phyloP scores from a whole-genome alignment of 1,140 invertebrate species.

The Melitaea cinxia region DNA sequence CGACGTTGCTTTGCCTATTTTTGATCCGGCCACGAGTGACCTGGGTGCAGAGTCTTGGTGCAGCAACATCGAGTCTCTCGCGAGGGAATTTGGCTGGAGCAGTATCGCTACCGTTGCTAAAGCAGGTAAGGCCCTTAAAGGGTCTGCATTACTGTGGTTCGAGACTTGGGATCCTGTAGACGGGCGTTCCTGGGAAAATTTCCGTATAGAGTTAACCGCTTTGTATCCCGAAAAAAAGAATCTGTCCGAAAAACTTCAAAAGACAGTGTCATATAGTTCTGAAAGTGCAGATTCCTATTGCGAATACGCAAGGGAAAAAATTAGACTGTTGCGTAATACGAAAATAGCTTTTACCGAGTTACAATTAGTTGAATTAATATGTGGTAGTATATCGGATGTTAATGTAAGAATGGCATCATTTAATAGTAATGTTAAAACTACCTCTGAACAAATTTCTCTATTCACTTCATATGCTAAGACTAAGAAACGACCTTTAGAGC shows the following conservation, averaged over 20 bases:
- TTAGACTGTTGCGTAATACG: slow-evolving; percentile 32
- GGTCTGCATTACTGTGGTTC: slow-evolving; percentile 42
- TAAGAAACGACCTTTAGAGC: slow-evolving; percentile 20
- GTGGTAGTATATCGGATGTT: slow-evolving; percentile 38
- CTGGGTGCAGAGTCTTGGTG: slow-evolving; percentile 40
- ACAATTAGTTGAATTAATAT: slow-evolving; percentile 41
- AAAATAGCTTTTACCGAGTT: slow-evolving; percentile 37
- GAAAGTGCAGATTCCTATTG: slow-evolving; percentile 32
- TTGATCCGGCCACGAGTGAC: slow-evolving; percentile 34
- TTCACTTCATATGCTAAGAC: slow-evolving; percentile 29
- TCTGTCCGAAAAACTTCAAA: slow-evolving; percentile 36
- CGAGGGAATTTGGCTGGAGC: slow-evolving; percentile 24
- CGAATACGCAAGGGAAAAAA: slow-evolving; percentile 42
- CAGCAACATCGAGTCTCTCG: slow-evolving; percentile 25
- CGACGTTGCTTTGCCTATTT: slow-evolving; percentile 36
- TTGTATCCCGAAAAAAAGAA: slow-evolving; percentile 38
- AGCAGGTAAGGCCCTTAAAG: slow-evolving; percentile 44
- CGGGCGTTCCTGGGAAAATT: slow-evolving; percentile 28
- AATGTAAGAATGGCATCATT: slow-evolving; percentile 38
- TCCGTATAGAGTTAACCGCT: slow-evolving; percentile 4
- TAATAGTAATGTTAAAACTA: slow-evolving; percentile 36
- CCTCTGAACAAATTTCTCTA: slow-evolving; percentile 29
- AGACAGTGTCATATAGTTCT: slow-evolving; percentile 32
- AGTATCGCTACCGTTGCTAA: slow-evolving; percentile 28
- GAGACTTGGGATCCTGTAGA: slow-evolving; percentile 38